Conservation (phyloP, 1,140 invertebrate species). For the Platyura marginata region DNA sequence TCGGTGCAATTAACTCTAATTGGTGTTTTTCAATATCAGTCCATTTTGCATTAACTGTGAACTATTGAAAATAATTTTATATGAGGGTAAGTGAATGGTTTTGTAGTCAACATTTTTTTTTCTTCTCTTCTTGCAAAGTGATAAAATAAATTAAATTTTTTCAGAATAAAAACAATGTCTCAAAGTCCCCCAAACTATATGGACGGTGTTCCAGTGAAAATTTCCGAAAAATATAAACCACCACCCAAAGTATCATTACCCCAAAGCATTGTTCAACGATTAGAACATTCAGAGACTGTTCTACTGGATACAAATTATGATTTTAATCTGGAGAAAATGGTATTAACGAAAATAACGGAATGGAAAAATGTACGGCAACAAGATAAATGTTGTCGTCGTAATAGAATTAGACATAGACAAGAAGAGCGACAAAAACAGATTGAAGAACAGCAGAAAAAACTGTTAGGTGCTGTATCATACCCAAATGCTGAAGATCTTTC, state of each 20-base stretch:
- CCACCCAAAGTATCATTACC: constrained; percentile 51
- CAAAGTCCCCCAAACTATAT: constrained; percentile 28
- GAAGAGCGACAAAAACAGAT: constrained; percentile 30
- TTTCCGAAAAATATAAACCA: constrained; percentile 65
- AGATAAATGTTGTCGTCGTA: constrained; percentile 33
- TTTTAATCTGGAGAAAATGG: constrained; percentile 47
- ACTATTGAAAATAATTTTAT: no score
- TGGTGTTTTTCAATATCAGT: no score
- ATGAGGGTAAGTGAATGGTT: no score
- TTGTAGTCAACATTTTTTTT: no score
- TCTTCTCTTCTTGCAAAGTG: no score
- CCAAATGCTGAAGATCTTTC: constrained; percentile 27
- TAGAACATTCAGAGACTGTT: constrained; percentile 27
- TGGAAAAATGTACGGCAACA: constrained; percentile 40
- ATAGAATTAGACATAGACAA: constrained; percentile 33
- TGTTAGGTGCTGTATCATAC: constrained; percentile 34
- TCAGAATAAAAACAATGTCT: not conserved
- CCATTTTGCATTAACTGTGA: no score
- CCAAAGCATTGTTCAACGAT: constrained; percentile 39
- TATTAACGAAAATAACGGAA: constrained; percentile 46
- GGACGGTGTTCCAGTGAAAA: constrained; percentile 71
- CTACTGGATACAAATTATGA: constrained; percentile 37
- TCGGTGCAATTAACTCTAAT: no score
- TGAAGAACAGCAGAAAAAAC: constrained; percentile 31
- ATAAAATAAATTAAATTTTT: no score